Evolutionary conservation across 2,113 vertebrate species (phyloP).

Genomic region (Petaurus breviceps): DNA sequence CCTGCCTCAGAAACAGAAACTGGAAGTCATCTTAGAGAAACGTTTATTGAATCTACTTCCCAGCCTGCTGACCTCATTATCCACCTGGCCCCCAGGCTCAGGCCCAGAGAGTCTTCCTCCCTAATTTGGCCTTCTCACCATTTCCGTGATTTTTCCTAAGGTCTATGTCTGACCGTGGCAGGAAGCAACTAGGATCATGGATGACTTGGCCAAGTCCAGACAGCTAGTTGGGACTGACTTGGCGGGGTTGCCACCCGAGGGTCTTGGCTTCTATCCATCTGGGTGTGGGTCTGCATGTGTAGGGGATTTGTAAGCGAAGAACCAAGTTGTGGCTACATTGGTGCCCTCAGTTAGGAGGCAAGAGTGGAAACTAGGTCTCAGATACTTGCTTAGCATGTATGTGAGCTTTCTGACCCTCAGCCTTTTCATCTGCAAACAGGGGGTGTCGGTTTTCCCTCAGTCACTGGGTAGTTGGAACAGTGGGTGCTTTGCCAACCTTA

Average conservation of each 20-base stretch:
- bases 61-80: neutral
- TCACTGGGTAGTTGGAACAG: neutral
- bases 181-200: no score
- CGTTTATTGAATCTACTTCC: neutral
- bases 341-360: neutral
- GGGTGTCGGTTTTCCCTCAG: neutral
- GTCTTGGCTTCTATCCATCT: neutral
- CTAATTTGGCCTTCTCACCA: neutral
- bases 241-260: no score
- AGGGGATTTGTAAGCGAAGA: neutral
- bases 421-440: neutral
- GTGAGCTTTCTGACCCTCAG: neutral
- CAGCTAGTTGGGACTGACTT: neutral
- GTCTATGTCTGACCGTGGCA: accelerated
- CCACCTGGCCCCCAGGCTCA: neutral
- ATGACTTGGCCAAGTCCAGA: neutral
- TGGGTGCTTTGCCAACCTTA: neutral
- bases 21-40: no score
- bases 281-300: neutral
- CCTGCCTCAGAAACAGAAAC: no score
- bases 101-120: neutral
- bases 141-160: neutral
- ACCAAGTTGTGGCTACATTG: neutral
- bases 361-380: neutral
- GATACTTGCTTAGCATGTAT: neutral